Base-by-base conservation (phyloP, 2,888 invertebrate genomes). In the Falcaria lacertinaria region DNA sequence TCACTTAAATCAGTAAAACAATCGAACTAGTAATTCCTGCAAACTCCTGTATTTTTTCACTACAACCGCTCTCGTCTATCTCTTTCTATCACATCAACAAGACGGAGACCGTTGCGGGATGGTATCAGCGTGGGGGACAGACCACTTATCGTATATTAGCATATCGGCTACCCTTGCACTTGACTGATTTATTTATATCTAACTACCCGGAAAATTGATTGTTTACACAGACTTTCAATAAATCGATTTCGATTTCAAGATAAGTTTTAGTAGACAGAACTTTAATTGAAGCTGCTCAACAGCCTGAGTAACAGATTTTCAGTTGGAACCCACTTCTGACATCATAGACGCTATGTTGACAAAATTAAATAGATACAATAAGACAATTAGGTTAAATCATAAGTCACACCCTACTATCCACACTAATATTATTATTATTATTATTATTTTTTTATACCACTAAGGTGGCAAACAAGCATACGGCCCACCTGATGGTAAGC, bases 121-220 rank as follows among this genome's bases (percentile, higher is more conserved):
- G 28, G 28, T 11, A 22, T 22, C 17, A 7, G 17, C 37, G 37
- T 37, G 49, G 52, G 47, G 49, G 54, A 65, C 50, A 53, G 64
- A 56, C 60, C 72, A 79, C 74, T 79, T 77, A 81, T 69, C 72
- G 61, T 64, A 58, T 61, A 65, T 72, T 80, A 76, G 69, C 69
- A 54, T 58, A 66, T 70, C 56, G 64, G 60, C 50, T 63, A 73
- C 70, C 77, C 76, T 75, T 74, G 79, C 74, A 75, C 69, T 74
- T 76, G 63, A 57, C 56, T 59, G 59, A 63, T 64, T 66, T 56
- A 58, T 56, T 50, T 46, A 40, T 48, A 45, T 28, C 44, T 38
- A 32, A 15, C 38, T 25, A 14, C 34, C 16, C 15, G 36, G 25
- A 43, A 43, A 46, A 15, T 28, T 15, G 25, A 15, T 41, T 38